These are phyloP conservation scores for Nothura maculosa DNA, from an alignment of 2,797 vertebrate genomes.

Conservation along the genomic window DNA sequence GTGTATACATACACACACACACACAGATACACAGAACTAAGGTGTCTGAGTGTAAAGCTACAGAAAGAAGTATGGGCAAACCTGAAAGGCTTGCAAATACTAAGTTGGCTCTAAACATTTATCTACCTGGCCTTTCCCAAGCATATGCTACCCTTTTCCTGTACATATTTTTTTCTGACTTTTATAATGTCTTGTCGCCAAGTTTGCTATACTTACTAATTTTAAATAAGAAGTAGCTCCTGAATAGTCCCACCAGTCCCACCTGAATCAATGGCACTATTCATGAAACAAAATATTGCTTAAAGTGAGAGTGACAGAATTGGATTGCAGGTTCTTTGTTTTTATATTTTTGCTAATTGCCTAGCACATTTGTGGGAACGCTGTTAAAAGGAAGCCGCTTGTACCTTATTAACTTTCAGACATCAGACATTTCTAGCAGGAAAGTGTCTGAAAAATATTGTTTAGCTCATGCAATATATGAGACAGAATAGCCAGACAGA, in stretches of 20 bases:
- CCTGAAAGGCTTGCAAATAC: not conserved
- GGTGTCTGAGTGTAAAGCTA: not conserved
- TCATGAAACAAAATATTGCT: not conserved
- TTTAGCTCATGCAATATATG: not conserved
- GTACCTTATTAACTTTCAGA: not conserved
- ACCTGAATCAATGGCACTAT: not conserved
- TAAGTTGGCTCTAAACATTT: not conserved
- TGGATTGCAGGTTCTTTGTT: not conserved
- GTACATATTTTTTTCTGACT: not conserved
- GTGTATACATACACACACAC: not conserved
- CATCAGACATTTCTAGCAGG: not conserved
- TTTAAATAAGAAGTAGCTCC: not conserved
- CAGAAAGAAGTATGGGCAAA: constrained; percentile 6
- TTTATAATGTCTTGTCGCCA: not conserved
- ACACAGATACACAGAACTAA: not conserved
- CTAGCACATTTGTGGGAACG: not conserved
- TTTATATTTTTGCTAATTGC: not conserved
- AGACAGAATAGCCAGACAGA: not conserved
- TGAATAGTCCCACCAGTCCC: not conserved
- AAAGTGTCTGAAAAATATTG: constrained; percentile 14
- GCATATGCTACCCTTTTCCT: not conserved
- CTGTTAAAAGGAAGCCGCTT: not conserved
- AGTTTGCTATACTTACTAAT: not conserved
- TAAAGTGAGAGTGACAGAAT: not conserved
- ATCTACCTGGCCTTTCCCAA: not conserved